Evolutionary conservation across 2,113 vertebrate species (phyloP).

Genomic region (Notothenia coriiceps): DNA sequence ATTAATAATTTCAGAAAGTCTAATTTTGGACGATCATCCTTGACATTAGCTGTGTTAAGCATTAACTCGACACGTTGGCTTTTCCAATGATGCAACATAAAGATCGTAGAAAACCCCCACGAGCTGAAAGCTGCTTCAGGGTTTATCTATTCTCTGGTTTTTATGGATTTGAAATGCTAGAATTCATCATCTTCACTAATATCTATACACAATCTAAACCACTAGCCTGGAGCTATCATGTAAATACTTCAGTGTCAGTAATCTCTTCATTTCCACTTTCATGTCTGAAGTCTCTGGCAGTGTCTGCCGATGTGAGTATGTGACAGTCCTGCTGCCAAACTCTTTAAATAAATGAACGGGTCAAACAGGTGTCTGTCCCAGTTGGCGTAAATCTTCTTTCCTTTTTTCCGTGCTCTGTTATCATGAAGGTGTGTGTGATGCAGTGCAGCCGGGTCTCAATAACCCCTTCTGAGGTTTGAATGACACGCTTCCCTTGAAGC

Average conservation of each 20-base stretch:
- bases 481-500: conserved; percentile 62
- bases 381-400: conserved; percentile 42
- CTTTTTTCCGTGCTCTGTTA: conserved; percentile 11
- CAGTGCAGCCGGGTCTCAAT: conserved; percentile 36
- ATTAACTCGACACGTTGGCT: conserved; percentile 1
- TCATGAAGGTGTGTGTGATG: conserved; percentile 26
- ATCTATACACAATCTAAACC: background rate
- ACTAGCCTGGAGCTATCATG: background rate
- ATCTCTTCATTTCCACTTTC: background rate
- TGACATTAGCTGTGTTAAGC: conserved; percentile 16
- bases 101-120: background rate
- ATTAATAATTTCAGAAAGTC: background rate
- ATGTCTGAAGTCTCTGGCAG: background rate
- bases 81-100: conserved; percentile 11
- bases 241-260: conserved; percentile 6
- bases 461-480: conserved; percentile 62
- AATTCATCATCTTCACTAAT: background rate
- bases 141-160: background rate
- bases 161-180: background rate
- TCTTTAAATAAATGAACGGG: conserved; percentile 17
- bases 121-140: conserved; percentile 20
- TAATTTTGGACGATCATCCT: conserved; percentile 12
- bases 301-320: background rate
- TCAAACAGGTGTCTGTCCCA: conserved; percentile 48
- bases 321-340: background rate